phyloP scores from a whole-genome alignment of 2,797 vertebrate genomes.

The Fistularia commersonii region DNA sequence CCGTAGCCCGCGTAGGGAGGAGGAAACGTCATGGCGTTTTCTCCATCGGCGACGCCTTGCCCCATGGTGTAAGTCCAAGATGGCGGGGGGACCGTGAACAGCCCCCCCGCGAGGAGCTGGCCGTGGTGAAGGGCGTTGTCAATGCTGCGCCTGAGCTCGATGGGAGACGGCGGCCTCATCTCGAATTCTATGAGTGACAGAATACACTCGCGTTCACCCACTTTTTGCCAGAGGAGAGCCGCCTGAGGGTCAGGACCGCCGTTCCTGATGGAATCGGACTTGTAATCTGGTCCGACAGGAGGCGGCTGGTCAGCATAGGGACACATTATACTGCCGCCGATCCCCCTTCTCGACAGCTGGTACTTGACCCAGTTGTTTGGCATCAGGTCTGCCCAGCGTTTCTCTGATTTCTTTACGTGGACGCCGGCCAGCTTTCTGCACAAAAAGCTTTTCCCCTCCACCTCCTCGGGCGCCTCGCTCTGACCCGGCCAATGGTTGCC shows the following conservation, averaged over 20 bases:
- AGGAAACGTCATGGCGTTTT: constrained; percentile 15
- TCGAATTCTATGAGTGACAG: constrained; percentile 84
- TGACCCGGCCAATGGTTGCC: constrained; percentile 22
- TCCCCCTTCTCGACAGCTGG: constrained; percentile 61
- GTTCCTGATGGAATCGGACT: constrained; percentile 30
- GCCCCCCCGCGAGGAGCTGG: constrained; percentile 73
- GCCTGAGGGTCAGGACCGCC: constrained; percentile 44
- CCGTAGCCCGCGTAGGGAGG: constrained; percentile 37
- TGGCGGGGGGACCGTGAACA: constrained; percentile 64
- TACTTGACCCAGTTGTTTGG: constrained; percentile 81
- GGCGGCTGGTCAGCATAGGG: constrained; percentile 63
- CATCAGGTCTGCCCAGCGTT: constrained; percentile 71
- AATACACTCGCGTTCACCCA: constrained; percentile 67
- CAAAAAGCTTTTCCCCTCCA: constrained; percentile 66
- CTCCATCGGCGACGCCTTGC: constrained; percentile 15
- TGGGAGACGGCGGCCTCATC: constrained; percentile 82
- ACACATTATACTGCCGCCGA: constrained; percentile 71
- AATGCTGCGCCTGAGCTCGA: constrained; percentile 84
- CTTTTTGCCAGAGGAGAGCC: constrained; percentile 62
- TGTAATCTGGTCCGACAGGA: constrained; percentile 41
- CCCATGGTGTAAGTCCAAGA: constrained; percentile 53
- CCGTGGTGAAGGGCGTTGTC: constrained; percentile 78
- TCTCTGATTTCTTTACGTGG: constrained; percentile 51
- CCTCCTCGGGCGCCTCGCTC: constrained; percentile 19
- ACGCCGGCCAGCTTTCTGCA: constrained; percentile 71